A percentile compares a stretch with the other conserved stretches of the same genome.
Evolutionary conservation across 2,888 invertebrate species (phyloP).

Genomic region (Tridacna crocea): DNA sequence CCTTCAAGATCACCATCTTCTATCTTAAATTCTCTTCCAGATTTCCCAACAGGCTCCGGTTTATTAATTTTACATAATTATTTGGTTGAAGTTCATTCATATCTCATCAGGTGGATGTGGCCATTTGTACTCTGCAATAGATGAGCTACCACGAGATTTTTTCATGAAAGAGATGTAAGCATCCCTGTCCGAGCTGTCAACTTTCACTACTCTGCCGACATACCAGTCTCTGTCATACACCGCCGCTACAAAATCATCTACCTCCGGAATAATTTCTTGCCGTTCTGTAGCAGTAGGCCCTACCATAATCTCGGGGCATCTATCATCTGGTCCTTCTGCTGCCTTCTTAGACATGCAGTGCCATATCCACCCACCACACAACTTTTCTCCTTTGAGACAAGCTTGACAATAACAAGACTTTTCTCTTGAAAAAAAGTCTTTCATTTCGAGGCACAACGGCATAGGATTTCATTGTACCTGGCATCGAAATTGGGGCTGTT

Average conservation of each 20-base stretch:
- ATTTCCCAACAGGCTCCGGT: no score
- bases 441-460: neutral
- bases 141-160: slow-evolving; percentile 6
- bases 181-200: slow-evolving; percentile 17
- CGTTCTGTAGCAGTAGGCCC: neutral
- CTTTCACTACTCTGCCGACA: slow-evolving; percentile 13
- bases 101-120: slow-evolving; percentile 1
- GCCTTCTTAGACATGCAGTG: neutral
- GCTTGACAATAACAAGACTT: slow-evolving; percentile 29
- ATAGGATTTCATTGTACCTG: slow-evolving; percentile 28
- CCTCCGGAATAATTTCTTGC: neutral
- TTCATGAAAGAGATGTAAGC: slow-evolving; percentile 24
- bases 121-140: slow-evolving; percentile 10
- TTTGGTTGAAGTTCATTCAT: no score
- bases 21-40: no score
- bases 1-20: no score
- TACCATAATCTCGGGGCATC: neutral
- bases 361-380: neutral
- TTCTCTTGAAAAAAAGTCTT: slow-evolving; percentile 11
- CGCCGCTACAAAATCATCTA: slow-evolving; percentile 20
- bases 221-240: slow-evolving; percentile 27
- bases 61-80: no score
- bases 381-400: neutral
- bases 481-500: neutral
- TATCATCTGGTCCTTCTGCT: neutral